Evolutionary conservation across 92 coral and sea anemone genomes (phyloP).

Genomic region (Paramuricea clavata): DNA sequence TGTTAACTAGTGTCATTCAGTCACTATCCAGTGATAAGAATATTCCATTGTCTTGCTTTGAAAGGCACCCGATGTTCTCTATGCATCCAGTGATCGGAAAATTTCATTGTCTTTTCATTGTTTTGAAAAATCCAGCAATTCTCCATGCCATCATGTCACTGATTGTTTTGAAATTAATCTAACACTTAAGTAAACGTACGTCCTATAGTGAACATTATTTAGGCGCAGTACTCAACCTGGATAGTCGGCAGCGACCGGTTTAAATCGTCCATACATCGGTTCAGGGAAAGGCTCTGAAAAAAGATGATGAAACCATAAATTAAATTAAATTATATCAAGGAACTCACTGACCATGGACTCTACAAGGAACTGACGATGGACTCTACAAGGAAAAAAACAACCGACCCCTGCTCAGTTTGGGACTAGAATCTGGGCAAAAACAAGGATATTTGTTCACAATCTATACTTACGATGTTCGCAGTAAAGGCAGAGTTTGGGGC

Average conservation of each 20-base stretch:
- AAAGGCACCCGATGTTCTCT: too few species aligned
- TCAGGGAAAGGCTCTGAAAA: conserved; percentile 42
- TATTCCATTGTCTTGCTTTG: too few species aligned
- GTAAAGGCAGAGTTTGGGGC: conserved; percentile 78
- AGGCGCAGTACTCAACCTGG: neutral
- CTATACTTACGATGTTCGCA: conserved; percentile 62
- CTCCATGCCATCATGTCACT: too few species aligned
- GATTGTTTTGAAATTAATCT: too few species aligned
- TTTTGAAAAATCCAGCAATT: too few species aligned
- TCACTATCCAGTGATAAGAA: too few species aligned
- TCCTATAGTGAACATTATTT: too few species aligned
- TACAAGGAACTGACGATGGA: neutral
- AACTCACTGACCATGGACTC: too few species aligned
- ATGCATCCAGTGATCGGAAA: too few species aligned
- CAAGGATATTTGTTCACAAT: neutral
- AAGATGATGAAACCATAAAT: neutral
- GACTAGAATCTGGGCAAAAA: neutral
- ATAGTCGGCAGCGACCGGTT: conserved; percentile 36
- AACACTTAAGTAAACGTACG: too few species aligned
- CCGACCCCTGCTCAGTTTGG: neutral
- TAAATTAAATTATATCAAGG: neutral
- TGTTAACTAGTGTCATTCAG: too few species aligned
- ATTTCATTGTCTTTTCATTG: too few species aligned
- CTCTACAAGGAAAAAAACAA: neutral
- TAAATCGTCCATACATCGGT: conserved; percentile 39